Conservation (phyloP, 1,140 invertebrate genomes). For the Berghia stephanieae region DNA sequence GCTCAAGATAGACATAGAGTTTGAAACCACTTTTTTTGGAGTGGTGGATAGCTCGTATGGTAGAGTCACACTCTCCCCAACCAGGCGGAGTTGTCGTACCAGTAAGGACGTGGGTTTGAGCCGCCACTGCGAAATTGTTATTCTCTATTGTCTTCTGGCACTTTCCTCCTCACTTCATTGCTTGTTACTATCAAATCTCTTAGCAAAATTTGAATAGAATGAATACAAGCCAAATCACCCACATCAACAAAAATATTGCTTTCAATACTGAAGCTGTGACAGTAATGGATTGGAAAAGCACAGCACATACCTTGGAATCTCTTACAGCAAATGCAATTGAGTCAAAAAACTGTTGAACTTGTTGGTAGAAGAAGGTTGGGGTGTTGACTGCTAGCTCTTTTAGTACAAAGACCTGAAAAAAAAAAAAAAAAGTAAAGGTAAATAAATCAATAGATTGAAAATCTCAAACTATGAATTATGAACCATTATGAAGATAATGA, state of each 20-base stretch:
- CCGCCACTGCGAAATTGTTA: no score
- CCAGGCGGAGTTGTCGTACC: no score
- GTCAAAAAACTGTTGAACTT: constrained; percentile 96
- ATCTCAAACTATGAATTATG: neutral
- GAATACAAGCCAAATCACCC: neutral
- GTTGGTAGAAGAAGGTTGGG: constrained; percentile 98
- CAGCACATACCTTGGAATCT: constrained; percentile 79
- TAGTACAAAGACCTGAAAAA: constrained; percentile 79
- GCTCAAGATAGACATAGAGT: no score
- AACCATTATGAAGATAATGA: neutral
- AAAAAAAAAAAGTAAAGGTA: constrained; percentile 26
- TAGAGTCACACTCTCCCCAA: no score
- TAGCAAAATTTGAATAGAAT: no score
- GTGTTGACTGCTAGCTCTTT: constrained; percentile 94
- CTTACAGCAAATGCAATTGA: constrained; percentile 89
- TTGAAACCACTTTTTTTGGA: no score
- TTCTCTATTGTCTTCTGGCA: no score
- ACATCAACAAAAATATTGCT: neutral
- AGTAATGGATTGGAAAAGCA: neutral
- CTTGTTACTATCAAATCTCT: no score
- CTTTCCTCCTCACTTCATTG: no score
- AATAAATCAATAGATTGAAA: no score
- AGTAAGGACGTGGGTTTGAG: no score
- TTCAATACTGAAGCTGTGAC: neutral
- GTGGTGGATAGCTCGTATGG: no score